phyloP scores from a whole-genome alignment of 2,797 vertebrate genomes.

The Ptychobarbus kaznakovi region DNA sequence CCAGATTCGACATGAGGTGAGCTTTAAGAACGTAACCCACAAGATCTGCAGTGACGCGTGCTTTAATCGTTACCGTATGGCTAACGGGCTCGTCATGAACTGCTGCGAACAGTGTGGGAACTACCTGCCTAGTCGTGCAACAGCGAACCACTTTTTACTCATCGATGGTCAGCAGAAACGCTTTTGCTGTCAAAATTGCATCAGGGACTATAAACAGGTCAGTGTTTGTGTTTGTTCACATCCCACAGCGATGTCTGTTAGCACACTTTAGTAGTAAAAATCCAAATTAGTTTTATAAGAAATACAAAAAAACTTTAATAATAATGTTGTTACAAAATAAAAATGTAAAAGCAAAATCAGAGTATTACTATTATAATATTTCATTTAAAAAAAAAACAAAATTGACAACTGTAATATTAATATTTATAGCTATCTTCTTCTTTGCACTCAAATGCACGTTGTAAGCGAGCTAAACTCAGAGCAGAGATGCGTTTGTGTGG shows the following conservation, averaged over 20 bases:
- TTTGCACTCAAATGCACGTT: not conserved
- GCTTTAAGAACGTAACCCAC: conserved; percentile 99
- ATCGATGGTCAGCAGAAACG: conserved; percentile 97
- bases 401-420: not conserved
- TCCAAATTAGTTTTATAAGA: not conserved
- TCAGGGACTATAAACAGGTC: conserved; percentile 98
- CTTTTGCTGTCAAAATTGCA: conserved; percentile 97
- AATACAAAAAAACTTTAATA: not conserved
- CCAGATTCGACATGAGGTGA: conserved; percentile 98
- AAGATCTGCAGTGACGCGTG: conserved; percentile 98
- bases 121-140: conserved; percentile 93
- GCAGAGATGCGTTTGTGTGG: not conserved
- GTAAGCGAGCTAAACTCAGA: not conserved
- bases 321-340: not conserved
- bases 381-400: not conserved
- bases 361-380: not conserved
- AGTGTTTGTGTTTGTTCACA: not conserved
- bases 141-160: conserved; percentile 92
- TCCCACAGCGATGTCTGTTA: not conserved
- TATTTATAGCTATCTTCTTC: not conserved
- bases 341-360: not conserved
- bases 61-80: conserved; percentile 97
- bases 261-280: not conserved
- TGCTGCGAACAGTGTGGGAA: conserved; percentile 98
- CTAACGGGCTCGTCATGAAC: conserved; percentile 98